These are phyloP conservation scores for Aplysina aerophoba DNA, from an alignment of 37 sponge, comb jelly and placozoan genomes.

Conservation along the genomic window DNA sequence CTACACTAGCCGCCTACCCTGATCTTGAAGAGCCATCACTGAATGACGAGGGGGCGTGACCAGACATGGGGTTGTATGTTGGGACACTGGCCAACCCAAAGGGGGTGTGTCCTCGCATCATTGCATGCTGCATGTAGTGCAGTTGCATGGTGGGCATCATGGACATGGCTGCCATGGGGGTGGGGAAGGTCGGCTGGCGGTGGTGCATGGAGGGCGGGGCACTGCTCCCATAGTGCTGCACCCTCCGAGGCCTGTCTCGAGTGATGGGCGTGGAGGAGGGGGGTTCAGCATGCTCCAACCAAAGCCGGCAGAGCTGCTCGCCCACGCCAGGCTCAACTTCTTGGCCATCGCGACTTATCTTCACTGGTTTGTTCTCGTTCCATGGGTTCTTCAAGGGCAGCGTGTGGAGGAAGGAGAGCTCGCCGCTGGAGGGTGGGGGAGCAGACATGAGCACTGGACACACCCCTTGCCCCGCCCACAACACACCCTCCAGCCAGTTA, in stretches of 20 bases:
- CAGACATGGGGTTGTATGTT: not conserved
- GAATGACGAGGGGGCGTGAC: no score
- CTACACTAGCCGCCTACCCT: no score
- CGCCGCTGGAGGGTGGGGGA: conserved; percentile 57
- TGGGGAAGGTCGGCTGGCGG: no score
- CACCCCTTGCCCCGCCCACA: conserved; percentile 18
- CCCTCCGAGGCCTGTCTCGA: not conserved
- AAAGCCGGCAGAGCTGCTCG: conserved; percentile 85
- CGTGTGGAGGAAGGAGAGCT: conserved; percentile 74
- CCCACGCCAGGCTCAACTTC: conserved; percentile 89
- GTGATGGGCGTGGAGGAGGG: not conserved
- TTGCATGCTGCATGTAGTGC: conserved; percentile 27
- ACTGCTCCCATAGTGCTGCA: conserved; percentile 32
- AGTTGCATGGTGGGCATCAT: not conserved
- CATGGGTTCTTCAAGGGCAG: conserved; percentile 94
- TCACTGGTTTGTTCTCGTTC: conserved; percentile 98
- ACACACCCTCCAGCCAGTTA: conserved; percentile 35
- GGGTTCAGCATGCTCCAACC: conserved; percentile 49
- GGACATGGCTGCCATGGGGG: not conserved
- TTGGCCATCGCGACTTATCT: conserved; percentile 96
- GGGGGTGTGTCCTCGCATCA: conserved; percentile 14
- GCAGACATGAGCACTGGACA: not conserved
- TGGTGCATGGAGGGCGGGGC: conserved; percentile 24
- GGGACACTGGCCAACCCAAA: conserved; percentile 17
- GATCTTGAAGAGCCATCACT: no score